Percentiles rank a stretch among this genome's conserved stretches.
These are phyloP conservation scores for Pammene fasciana DNA, from an alignment of 2,888 invertebrate genomes.

Conservation along the genomic window DNA sequence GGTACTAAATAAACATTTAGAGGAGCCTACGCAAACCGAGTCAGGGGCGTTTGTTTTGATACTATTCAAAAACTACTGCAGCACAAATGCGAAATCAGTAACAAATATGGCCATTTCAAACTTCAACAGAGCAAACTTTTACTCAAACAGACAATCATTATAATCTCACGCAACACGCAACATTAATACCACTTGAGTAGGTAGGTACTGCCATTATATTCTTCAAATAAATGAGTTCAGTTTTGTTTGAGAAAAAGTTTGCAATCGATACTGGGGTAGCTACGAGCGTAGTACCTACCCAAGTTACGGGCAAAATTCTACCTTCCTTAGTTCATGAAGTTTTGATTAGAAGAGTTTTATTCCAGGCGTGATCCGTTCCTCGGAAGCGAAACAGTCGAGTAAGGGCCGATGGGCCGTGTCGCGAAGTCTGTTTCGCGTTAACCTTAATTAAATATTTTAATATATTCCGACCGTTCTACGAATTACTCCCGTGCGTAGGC, in stretches of 20 bases:
- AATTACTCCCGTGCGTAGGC: slow-evolving; percentile 39
- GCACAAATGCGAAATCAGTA: background rate
- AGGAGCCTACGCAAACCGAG: slow-evolving; percentile 44
- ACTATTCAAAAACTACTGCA: background rate
- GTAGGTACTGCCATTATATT: background rate
- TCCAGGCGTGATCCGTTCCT: slow-evolving; percentile 60
- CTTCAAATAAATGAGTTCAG: background rate
- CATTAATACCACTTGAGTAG: background rate
- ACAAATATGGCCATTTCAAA: no score
- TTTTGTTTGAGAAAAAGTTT: slow-evolving; percentile 15
- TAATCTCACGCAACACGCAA: no score
- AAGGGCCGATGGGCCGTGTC: slow-evolving; percentile 61
- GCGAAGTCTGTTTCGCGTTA: slow-evolving; percentile 61
- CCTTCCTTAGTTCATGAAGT: slow-evolving; percentile 57
- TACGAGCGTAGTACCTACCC: background rate
- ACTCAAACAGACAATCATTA: background rate
- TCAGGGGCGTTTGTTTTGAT: background rate
- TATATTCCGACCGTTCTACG: slow-evolving; percentile 66
- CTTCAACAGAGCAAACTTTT: no score
- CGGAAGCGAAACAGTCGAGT: slow-evolving; percentile 67
- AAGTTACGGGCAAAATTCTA: slow-evolving; percentile 53
- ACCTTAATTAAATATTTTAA: slow-evolving; percentile 78
- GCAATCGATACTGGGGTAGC: slow-evolving; percentile 9
- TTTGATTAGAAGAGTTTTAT: slow-evolving; percentile 70
- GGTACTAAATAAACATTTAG: slow-evolving; percentile 60